A percentile compares a stretch with the other conserved stretches of the same genome.
phyloP scores from a whole-genome alignment of 2,888 invertebrate species.

The Oxyteleia sp. region DNA sequence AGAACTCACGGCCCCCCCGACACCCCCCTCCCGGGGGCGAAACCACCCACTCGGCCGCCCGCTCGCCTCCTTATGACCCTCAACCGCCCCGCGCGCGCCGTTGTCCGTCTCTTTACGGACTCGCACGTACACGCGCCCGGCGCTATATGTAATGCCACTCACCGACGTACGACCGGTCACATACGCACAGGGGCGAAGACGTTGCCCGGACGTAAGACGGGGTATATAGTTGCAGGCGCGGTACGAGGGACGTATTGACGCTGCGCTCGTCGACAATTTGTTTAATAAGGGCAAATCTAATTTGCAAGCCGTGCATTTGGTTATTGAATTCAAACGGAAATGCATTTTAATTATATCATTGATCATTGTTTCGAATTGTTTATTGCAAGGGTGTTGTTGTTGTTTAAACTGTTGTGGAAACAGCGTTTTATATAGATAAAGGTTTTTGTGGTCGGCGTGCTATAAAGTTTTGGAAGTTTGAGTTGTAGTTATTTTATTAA shows the following conservation, averaged over 20 bases:
- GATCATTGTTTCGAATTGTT: neutral
- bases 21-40: too few relatives aligned
- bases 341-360: neutral
- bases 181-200: conserved; percentile 70
- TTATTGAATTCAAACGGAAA: neutral
- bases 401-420: neutral
- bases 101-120: too few relatives aligned
- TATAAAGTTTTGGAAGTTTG: too few relatives aligned
- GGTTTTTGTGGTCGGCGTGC: neutral
- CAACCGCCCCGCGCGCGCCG: too few relatives aligned
- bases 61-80: too few relatives aligned
- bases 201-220: conserved; percentile 46
- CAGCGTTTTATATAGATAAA: neutral
- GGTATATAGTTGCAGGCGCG: conserved; percentile 51
- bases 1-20: too few relatives aligned
- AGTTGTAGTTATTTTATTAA: too few relatives aligned
- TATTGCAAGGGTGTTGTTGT: neutral
- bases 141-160: conserved; percentile 73
- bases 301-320: conserved; percentile 11
- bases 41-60: too few relatives aligned
- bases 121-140: too few relatives aligned
- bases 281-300: conserved; percentile 29
- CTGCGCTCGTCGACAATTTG: conserved; percentile 18
- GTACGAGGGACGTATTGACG: conserved; percentile 18
- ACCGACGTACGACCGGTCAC: conserved; percentile 67